phyloP scores from a whole-genome alignment of 2,888 invertebrate species.

The Cyrtodaria siliqua region DNA sequence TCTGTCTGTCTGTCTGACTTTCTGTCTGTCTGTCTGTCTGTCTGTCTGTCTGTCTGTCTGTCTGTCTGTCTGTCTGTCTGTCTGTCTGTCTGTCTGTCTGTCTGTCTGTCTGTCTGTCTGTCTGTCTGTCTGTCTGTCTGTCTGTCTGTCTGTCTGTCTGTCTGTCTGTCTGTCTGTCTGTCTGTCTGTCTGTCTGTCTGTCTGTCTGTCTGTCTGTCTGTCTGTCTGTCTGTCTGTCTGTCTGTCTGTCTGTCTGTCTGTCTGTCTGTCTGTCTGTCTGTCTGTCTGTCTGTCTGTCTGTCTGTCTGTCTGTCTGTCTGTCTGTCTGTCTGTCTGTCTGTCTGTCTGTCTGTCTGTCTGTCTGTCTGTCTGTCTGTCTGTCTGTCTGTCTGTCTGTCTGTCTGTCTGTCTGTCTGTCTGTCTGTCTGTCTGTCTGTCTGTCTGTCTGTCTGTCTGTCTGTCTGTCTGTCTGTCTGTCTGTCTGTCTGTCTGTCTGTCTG shows the following conservation, averaged over 20 bases:
- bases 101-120: slow-evolving; percentile 3
- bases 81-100: slow-evolving; percentile 3
- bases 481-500: slow-evolving; percentile 3
- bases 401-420: slow-evolving; percentile 3
- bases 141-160: slow-evolving; percentile 3
- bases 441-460: slow-evolving; percentile 3
- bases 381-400: slow-evolving; percentile 3
- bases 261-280: too few species aligned
- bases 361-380: slow-evolving; percentile 3
- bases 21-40: too few species aligned
- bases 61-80: slow-evolving; percentile 3
- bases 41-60: slow-evolving; percentile 3
- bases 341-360: slow-evolving; percentile 3
- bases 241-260: too few species aligned
- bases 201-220: too few species aligned
- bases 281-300: slow-evolving; percentile 3
- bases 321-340: slow-evolving; percentile 3
- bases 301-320: slow-evolving; percentile 3
- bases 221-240: too few species aligned
- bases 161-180: too few species aligned
- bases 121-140: slow-evolving; percentile 3
- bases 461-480: too few species aligned
- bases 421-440: slow-evolving; percentile 3
- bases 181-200: too few species aligned
- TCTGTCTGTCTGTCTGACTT: slow-evolving; percentile 1